Percentiles rank a stretch among this genome's conserved stretches.
Conservation (phyloP, 2,888 invertebrate species). For the Calameuta filiformis region DNA sequence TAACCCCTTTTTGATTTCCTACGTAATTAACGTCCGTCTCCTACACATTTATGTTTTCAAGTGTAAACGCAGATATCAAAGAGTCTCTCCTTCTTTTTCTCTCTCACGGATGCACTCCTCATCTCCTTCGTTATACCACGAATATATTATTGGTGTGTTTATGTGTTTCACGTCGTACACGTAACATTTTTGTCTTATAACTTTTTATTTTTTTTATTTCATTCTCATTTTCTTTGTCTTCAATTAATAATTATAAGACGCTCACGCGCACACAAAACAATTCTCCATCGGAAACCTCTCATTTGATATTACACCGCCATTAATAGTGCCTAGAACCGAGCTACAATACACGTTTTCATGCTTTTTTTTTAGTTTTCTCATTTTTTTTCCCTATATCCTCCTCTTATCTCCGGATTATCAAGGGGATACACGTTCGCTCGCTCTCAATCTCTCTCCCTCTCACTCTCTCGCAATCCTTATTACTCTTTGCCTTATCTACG, state of each 20-base stretch:
- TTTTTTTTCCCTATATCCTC: background rate
- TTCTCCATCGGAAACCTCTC: background rate
- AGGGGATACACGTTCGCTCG: background rate
- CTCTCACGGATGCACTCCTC: background rate
- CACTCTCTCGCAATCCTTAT: slow-evolving; percentile 14
- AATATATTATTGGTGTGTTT: background rate
- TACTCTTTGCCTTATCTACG: slow-evolving; percentile 17
- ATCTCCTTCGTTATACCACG: background rate
- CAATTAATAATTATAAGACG: background rate
- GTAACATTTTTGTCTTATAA: background rate
- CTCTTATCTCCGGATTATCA: background rate
- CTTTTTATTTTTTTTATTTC: background rate
- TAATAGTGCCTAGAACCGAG: background rate
- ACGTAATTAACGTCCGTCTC: background rate
- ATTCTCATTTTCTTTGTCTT: background rate
- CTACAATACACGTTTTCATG: slow-evolving; percentile 15
- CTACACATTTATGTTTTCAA: background rate
- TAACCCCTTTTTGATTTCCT: background rate
- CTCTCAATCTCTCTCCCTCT: background rate
- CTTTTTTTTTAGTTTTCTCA: background rate
- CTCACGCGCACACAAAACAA: background rate
- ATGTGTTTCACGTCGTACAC: background rate
- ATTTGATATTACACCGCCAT: background rate
- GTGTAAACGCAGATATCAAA: background rate
- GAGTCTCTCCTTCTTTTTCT: background rate